These are phyloP conservation scores for Hemicentrotus pulcherrimus DNA, from an alignment of 35 echinoderm and acorn worm genomes.

Conservation along the genomic window DNA sequence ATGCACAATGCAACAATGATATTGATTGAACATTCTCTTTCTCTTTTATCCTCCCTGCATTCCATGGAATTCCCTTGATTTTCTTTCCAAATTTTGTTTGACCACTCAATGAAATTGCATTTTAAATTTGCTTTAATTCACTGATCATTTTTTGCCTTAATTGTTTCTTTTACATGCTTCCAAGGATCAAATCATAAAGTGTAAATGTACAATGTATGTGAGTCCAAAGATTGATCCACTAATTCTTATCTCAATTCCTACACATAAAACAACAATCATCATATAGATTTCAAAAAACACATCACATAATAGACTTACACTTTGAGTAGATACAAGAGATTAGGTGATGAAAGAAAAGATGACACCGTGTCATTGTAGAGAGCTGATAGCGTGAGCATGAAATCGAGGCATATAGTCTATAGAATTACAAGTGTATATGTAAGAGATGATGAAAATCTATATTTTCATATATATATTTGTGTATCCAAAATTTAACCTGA, in stretches of 20 bases:
- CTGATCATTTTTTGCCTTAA: background rate
- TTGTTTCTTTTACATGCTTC: background rate
- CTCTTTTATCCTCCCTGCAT: background rate
- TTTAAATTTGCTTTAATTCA: background rate
- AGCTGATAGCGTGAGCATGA: slow-evolving; percentile 3
- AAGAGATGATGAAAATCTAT: background rate
- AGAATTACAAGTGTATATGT: background rate
- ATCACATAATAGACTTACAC: background rate
- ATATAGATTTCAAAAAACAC: background rate
- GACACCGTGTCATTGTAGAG: background rate
- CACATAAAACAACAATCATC: background rate
- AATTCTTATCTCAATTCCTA: background rate
- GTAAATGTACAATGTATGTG: background rate
- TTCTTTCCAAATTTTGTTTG: background rate
- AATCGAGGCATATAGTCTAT: background rate
- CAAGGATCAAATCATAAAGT: background rate
- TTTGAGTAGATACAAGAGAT: background rate
- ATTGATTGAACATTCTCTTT: background rate
- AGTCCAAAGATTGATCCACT: background rate
- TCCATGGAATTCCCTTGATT: background rate
- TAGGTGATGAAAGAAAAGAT: background rate
- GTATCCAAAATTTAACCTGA: background rate
- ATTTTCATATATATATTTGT: background rate
- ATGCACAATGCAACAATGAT: background rate
- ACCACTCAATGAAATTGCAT: background rate